Evolutionary conservation across 2,888 invertebrate genomes (phyloP), one percentile per base, ranked within the genome.

Genomic region (Dilophus febrilis): DNA sequence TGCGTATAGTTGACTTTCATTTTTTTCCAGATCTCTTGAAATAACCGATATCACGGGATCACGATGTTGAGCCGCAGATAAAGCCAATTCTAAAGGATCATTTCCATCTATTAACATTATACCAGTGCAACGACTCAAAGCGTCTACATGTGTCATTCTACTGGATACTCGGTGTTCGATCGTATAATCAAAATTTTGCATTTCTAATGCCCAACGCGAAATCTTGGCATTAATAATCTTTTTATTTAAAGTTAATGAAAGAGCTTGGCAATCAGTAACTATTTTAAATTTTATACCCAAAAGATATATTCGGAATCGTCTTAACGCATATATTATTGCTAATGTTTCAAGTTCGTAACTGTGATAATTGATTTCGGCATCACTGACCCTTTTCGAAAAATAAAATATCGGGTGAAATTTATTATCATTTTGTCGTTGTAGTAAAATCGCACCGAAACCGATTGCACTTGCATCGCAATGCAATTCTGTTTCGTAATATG

Each of bases 381-480:
- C 43, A 7, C 49, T 48, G 3, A 50, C 50, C 28, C 50, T 40
- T 35, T 49, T 49, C 5, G 51, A 55, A 41, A 49, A 53, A 44
- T 49, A 55, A 37, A 48, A 50, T 12, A 55, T 41, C 1, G 51
- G 51, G 35, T 51, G 49, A 17, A 52, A 48, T 37, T 46, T 46
- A 12, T 38, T 41, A 36, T 50, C 47, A 6, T 17, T n/a, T n/a
- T n/a, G n/a, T n/a, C n/a, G n/a, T n/a, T n/a, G n/a, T n/a, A n/a
- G n/a, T n/a, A n/a, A n/a, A n/a, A n/a, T n/a, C n/a, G n/a, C n/a
- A n/a, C n/a, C n/a, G n/a, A n/a, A n/a, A n/a, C n/a, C n/a, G n/a
- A n/a, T n/a, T n/a, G n/a, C n/a, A n/a, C n/a, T n/a, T n/a, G n/a
- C 54, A 46, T 54, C 55, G 13, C 47, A 50, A 39, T 55, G 53